A percentile compares a stretch with the other conserved stretches of the same genome.
These are phyloP conservation scores for Lobophora halterata DNA, from an alignment of 2,888 invertebrate species.

Conservation along the genomic window DNA sequence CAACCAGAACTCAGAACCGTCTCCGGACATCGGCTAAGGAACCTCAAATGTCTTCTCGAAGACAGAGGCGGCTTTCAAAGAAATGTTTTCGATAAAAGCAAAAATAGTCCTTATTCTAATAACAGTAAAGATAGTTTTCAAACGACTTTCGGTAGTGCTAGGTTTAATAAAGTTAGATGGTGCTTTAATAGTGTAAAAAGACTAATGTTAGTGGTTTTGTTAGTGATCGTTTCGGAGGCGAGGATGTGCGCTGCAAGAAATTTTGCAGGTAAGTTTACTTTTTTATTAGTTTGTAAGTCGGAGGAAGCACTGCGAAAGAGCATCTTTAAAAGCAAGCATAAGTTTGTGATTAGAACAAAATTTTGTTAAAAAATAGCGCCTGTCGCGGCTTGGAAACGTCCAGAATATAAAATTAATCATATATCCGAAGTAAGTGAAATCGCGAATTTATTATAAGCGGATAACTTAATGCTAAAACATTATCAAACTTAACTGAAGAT, in stretches of 20 bases:
- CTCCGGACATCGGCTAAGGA: conserved; percentile 54
- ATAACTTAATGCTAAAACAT: too few relatives aligned
- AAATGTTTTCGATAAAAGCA: conserved; percentile 40
- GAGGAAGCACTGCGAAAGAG: conserved; percentile 14
- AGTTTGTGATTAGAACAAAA: conserved; percentile 4
- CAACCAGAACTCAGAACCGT: conserved; percentile 61
- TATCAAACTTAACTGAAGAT: too few relatives aligned
- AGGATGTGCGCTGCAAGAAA: conserved; percentile 61
- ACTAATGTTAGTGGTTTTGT: conserved; percentile 62
- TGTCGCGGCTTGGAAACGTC: too few relatives aligned
- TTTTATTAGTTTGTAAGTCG: conserved; percentile 24
- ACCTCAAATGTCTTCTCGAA: conserved; percentile 67
- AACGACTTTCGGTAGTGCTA: conserved; percentile 42
- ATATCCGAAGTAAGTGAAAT: too few relatives aligned
- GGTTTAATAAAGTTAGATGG: conserved; percentile 55
- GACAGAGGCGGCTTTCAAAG: conserved; percentile 62
- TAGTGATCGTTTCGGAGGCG: conserved; percentile 56
- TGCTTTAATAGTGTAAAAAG: conserved; percentile 69
- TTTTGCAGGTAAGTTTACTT: conserved; percentile 60
- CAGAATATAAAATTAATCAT: too few relatives aligned
- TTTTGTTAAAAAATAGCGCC: too few relatives aligned
- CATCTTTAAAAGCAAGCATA: too few relatives aligned
- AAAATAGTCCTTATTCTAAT: conserved; percentile 52
- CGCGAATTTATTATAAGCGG: too few relatives aligned
- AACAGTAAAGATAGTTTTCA: conserved; percentile 55